These are phyloP conservation scores for Crypturellus tataupa DNA, from an alignment of 2,797 vertebrate genomes.

Conservation along the genomic window DNA sequence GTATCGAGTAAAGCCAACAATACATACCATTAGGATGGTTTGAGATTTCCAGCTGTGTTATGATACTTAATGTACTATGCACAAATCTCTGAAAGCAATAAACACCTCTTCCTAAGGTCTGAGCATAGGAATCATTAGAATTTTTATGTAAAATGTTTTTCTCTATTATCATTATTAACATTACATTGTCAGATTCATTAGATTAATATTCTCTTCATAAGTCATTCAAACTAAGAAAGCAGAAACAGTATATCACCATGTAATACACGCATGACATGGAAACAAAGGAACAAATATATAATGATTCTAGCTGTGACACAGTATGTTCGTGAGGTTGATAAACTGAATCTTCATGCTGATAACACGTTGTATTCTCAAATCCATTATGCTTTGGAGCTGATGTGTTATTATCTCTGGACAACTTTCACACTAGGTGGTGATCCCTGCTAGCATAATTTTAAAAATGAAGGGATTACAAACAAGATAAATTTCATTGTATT, in stretches of 20 bases:
- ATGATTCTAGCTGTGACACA: slow-evolving; percentile 82
- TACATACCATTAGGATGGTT: neutral
- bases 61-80: slow-evolving; percentile 11
- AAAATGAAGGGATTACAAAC: slow-evolving; percentile 80
- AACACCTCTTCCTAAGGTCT: slow-evolving; percentile 7
- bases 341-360: slow-evolving; percentile 73
- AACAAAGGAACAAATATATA: slow-evolving; percentile 78
- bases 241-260: slow-evolving; percentile 57
- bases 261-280: slow-evolving; percentile 66
- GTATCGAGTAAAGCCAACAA: neutral
- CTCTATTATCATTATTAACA: slow-evolving; percentile 26
- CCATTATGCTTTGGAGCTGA: slow-evolving; percentile 78
- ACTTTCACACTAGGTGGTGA: slow-evolving; percentile 80
- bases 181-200: slow-evolving; percentile 42
- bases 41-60: neutral
- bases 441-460: slow-evolving; percentile 69
- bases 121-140: neutral
- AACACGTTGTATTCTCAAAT: slow-evolving; percentile 75
- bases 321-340: slow-evolving; percentile 68
- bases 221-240: slow-evolving; percentile 34
- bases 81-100: neutral
- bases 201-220: slow-evolving; percentile 36
- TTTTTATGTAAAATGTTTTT: neutral
- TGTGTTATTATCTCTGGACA: slow-evolving; percentile 81
- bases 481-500: slow-evolving; percentile 69